Evolutionary conservation across 1,140 invertebrate species (phyloP).

Genomic region (Drosophila bocki): DNA sequence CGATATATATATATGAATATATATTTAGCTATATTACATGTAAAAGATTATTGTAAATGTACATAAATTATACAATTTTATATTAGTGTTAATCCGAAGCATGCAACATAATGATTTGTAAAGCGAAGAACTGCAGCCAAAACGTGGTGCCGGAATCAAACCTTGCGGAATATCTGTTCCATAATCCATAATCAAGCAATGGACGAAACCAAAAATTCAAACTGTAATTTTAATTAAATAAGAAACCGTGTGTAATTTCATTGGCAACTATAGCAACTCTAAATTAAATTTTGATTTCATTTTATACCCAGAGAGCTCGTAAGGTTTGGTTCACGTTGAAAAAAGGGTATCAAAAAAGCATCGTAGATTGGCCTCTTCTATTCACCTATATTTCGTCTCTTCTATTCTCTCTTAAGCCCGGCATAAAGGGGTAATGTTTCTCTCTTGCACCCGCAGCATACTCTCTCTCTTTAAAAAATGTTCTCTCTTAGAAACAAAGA

Average conservation of each 20-base stretch:
- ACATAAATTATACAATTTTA: conserved; percentile 77
- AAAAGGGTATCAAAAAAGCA: neutral
- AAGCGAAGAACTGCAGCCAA: conserved; percentile 42
- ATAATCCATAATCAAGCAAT: conserved; percentile 38
- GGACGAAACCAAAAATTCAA: conserved; percentile 44
- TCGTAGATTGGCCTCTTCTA: no score
- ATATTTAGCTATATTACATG: conserved; percentile 48
- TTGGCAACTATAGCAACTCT: conserved; percentile 8
- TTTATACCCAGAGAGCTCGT: neutral
- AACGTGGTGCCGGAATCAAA: conserved; percentile 41
- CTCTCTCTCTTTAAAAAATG: no score
- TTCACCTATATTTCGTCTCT: no score
- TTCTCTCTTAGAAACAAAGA: no score
- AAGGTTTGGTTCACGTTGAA: neutral
- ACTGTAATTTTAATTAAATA: conserved; percentile 31
- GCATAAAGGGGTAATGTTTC: no score
- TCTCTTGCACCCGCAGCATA: no score
- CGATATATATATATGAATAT: conserved; percentile 41
- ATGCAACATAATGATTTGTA: conserved; percentile 40
- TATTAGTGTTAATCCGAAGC: conserved; percentile 71
- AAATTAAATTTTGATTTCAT: conserved; percentile 18
- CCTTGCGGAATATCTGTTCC: conserved; percentile 21
- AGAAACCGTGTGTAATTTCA: conserved; percentile 9
- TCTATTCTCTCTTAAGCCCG: no score
- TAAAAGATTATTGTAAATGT: conserved; percentile 70